Percentiles rank a stretch among this genome's conserved stretches.
phyloP scores from a whole-genome alignment of 2,113 vertebrate genomes.

The Callocephalon fimbriatum region DNA sequence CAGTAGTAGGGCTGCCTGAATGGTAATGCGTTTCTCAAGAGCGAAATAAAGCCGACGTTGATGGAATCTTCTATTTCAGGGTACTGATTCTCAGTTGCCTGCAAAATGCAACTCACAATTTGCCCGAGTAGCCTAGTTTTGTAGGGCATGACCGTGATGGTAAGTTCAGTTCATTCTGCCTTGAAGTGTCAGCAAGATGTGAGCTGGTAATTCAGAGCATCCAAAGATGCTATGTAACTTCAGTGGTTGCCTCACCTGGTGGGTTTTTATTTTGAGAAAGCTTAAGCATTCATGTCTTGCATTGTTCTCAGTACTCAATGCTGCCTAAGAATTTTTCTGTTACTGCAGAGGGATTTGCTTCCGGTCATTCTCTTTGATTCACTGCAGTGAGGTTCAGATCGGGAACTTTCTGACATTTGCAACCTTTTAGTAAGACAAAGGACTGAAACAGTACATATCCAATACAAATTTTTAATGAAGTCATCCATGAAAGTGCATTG shows the following conservation, averaged over 20 bases:
- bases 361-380: neutral
- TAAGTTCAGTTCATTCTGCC: neutral
- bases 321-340: neutral
- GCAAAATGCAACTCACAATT: neutral
- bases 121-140: neutral
- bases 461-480: neutral
- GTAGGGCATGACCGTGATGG: neutral
- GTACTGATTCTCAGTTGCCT: neutral
- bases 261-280: neutral
- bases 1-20: neutral
- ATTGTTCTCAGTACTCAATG: neutral
- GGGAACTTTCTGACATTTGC: neutral
- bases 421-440: neutral
- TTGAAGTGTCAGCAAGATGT: neutral
- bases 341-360: neutral
- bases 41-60: neutral
- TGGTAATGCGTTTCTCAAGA: neutral
- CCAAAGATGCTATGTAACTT: neutral
- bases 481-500: neutral
- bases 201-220: neutral
- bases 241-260: neutral
- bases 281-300: neutral
- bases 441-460: neutral
- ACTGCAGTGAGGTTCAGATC: fast-evolving
- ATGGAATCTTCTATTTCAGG: neutral